Conservation (phyloP, 2,113 vertebrate species). For the Leucopternis melanops region DNA sequence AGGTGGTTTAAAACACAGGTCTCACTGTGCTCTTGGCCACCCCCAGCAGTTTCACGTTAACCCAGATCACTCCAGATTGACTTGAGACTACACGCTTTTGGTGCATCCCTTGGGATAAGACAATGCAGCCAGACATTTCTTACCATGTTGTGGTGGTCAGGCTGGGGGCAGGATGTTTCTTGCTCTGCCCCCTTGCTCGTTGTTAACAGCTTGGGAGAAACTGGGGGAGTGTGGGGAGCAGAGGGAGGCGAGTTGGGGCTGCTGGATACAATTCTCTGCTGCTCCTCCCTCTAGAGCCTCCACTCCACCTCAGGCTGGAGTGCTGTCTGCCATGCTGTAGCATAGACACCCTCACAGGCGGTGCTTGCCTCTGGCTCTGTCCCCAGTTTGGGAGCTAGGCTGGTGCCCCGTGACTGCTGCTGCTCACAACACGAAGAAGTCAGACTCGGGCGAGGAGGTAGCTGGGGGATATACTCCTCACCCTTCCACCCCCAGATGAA, state of each 20-base stretch:
- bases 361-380: neutral
- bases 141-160: rapidly evolving
- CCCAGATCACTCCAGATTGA: neutral
- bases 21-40: neutral
- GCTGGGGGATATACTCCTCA: neutral
- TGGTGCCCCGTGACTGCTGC: neutral
- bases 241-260: neutral
- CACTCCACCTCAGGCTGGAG: neutral
- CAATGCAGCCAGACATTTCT: neutral
- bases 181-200: rapidly evolving
- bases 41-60: neutral
- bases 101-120: neutral
- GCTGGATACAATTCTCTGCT: neutral
- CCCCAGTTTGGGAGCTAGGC: neutral
- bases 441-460: neutral
- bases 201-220: neutral
- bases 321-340: neutral
- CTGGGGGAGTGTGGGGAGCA: neutral
- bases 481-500: neutral
- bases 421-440: neutral
- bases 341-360: rapidly evolving
- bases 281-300: neutral
- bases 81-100: neutral
- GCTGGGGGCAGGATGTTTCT: neutral
- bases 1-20: neutral